Base-by-base conservation (phyloP, 2,888 invertebrate genomes). In the Glaucopsyche alexis region DNA sequence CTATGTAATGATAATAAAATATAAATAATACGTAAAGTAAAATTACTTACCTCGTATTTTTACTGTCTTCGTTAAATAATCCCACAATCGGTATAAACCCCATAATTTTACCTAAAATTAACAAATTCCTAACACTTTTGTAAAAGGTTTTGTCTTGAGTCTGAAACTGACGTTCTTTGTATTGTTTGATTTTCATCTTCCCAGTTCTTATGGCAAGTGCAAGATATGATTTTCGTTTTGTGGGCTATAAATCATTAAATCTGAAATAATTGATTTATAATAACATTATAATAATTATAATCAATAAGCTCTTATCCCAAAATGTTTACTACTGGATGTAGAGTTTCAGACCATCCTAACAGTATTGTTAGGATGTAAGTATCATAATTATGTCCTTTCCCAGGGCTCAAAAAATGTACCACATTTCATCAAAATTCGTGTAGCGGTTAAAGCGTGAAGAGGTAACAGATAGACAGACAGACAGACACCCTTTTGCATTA, bases 81-180 rank as follows among this genome's bases (percentile, higher is more conserved):
- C 78, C 78, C 47, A 71, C 71, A 16, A 79, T 71, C 7, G 78
- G 78, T 5, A 79, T 38, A 19, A 74, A 66, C 2, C 76, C 78
- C 9, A 72, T 55, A 14, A 76, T 8, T 74, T 77, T 75, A 19
- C 71, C 73, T 9, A 47, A 19, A 14, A 75, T 52, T 8, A 79
- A 70, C n/a, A 71, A 67, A 14, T 65, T 73, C 16, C 76, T 71
- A 3, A 75, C 52, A 66, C 66, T 66, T 14, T 71, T 73, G 42
- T 79, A 78, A 64, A 79, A 78, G 40, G 71, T 69, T 3, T 29
- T 69, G 9, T 42, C n/a, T 66, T 55, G n/a, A 5, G 40, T 42
- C 8, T 8, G 40, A 7, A 29, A 7, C 2, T 29, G 60, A 29
- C 29, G 60, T 13, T 14, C 29, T 0, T 19, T 55, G 19, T 8